Percentiles rank a stretch among this genome's conserved stretches.
These are phyloP conservation scores for Trachelus tabidus DNA, from an alignment of 2,888 invertebrate species.

Conservation along the genomic window DNA sequence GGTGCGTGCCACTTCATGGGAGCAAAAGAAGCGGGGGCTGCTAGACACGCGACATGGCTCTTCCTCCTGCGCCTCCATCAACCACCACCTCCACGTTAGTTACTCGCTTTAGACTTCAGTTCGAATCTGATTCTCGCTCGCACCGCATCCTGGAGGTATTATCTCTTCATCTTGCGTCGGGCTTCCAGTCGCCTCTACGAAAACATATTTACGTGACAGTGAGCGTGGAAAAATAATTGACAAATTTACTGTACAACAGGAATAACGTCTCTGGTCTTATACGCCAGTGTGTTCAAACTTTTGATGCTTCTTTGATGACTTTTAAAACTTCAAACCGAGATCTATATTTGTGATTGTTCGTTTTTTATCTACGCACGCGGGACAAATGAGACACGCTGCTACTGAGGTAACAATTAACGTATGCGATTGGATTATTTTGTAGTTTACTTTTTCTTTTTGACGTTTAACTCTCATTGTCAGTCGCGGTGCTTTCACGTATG, in stretches of 20 bases:
- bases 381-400: constrained; percentile 50
- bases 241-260: neutral
- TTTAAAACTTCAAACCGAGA: neutral
- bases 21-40: constrained; percentile 12
- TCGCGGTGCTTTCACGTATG: neutral
- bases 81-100: neutral
- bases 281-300: neutral
- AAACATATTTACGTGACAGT: neutral
- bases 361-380: neutral
- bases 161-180: constrained; percentile 7
- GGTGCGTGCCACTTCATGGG: neutral
- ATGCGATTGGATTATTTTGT: neutral
- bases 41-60: neutral
- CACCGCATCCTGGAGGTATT: constrained; percentile 20
- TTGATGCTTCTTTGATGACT: neutral
- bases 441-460: neutral
- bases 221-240: neutral
- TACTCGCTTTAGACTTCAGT: constrained; percentile 27
- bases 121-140: constrained; percentile 29
- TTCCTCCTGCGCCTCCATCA: neutral
- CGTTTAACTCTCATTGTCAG: constrained; percentile 1
- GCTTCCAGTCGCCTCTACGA: neutral
- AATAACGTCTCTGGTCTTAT: neutral
- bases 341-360: neutral
- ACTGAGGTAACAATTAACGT: constrained; percentile 40